Conservation (phyloP, 2,888 invertebrate genomes). For the Choristoneura rosaceana region DNA sequence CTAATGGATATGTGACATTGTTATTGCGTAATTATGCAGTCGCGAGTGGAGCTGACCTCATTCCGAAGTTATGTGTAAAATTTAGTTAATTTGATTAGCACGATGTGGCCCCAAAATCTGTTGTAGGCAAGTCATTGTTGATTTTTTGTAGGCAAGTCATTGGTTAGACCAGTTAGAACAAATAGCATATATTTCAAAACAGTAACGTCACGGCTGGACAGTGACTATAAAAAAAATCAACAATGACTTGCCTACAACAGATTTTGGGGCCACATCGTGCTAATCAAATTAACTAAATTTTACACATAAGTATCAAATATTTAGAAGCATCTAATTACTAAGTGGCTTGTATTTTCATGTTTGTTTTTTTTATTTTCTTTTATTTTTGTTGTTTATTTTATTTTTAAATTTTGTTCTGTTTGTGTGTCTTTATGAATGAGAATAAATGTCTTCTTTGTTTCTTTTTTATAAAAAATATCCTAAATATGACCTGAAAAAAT, state of each 20-base stretch:
- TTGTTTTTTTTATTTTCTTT: too few species aligned
- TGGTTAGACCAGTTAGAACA: too few species aligned
- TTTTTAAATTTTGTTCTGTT: too few species aligned
- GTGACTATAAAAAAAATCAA: neutral
- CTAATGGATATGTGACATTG: conserved; percentile 23
- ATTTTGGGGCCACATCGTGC: neutral
- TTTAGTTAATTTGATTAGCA: conserved; percentile 9
- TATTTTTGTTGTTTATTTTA: too few species aligned
- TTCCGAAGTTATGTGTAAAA: conserved; percentile 11
- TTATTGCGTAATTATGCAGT: conserved; percentile 17
- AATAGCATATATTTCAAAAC: neutral
- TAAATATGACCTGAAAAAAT: too few species aligned
- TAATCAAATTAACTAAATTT: conserved; percentile 14
- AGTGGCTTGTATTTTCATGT: too few species aligned
- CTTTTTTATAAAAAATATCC: too few species aligned
- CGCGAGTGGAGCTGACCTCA: conserved; percentile 25
- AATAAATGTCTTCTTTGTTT: too few species aligned
- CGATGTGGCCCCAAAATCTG: neutral
- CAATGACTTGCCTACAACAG: neutral
- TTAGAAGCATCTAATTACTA: too few species aligned
- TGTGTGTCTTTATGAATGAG: too few species aligned
- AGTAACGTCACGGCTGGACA: neutral
- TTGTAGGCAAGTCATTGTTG: neutral
- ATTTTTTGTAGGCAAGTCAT: too few species aligned
- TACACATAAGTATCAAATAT: neutral